Evolutionary conservation across 2,888 invertebrate species (phyloP).

Genomic region (Drosophila anceps): DNA sequence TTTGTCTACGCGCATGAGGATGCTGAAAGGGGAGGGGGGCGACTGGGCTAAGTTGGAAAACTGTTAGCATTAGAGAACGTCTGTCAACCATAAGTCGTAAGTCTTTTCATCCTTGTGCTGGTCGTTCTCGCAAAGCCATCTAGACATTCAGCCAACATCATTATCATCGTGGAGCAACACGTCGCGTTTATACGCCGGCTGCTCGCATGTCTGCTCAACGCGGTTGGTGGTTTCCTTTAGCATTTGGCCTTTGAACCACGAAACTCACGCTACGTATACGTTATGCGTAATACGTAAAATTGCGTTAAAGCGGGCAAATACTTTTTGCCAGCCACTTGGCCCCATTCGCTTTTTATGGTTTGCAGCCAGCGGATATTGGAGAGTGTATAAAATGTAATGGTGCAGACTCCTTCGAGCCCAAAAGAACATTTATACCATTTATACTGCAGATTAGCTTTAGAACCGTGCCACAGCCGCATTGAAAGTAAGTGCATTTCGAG

Average conservation of each 20-base stretch:
- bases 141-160: conserved; percentile 49
- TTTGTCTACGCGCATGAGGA: conserved; percentile 33
- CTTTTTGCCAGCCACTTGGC: conserved; percentile 64
- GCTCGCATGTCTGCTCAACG: conserved; percentile 55
- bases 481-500: conserved; percentile 31
- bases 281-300: conserved; percentile 44
- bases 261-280: conserved; percentile 39
- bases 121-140: conserved; percentile 2
- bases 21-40: neutral
- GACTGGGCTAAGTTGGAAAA: neutral
- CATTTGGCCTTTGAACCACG: conserved; percentile 61
- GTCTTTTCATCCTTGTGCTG: conserved; percentile 20
- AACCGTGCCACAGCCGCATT: conserved; percentile 28
- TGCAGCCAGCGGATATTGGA: conserved; percentile 25
- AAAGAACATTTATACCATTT: conserved; percentile 44
- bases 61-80: conserved; percentile 44
- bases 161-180: conserved; percentile 65
- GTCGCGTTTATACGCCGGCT: conserved; percentile 58
- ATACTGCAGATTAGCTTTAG: conserved; percentile 49
- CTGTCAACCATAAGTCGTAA: conserved; percentile 52
- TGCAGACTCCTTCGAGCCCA: conserved; percentile 31
- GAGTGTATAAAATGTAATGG: conserved; percentile 56
- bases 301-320: conserved; percentile 49
- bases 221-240: conserved; percentile 64
- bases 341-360: conserved; percentile 57